Evolutionary conservation across 2,113 vertebrate genomes (phyloP).

Genomic region (Etia nguti): DNA sequence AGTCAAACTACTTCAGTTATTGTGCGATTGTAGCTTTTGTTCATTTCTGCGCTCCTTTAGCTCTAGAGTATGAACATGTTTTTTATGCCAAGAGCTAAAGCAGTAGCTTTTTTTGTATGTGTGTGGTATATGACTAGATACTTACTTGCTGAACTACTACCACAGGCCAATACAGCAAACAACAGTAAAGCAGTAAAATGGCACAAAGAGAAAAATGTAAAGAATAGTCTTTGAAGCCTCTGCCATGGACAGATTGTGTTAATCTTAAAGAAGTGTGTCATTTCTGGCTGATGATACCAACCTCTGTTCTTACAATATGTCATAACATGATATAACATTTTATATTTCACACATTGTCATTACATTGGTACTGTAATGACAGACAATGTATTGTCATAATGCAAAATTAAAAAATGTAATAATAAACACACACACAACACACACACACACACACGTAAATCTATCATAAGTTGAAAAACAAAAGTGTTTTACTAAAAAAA

Average conservation of each 20-base stretch:
- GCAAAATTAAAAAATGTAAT: not conserved
- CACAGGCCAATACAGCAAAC: not conserved
- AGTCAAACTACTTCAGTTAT: not conserved
- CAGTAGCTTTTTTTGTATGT: not conserved
- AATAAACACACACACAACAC: not conserved
- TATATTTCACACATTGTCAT: not conserved
- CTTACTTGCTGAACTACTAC: not conserved
- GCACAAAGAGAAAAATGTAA: not conserved
- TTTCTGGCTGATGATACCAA: not conserved
- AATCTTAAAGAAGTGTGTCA: not conserved
- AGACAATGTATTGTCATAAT: not conserved
- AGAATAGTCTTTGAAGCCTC: not conserved
- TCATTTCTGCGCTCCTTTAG: not conserved
- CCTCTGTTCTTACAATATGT: not conserved
- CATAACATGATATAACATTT: not conserved
- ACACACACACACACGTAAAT: not conserved
- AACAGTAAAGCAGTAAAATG: not conserved
- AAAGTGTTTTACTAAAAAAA: not conserved
- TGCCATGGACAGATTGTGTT: not conserved
- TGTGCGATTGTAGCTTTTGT: not conserved
- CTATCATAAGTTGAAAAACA: not conserved
- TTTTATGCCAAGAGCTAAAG: not conserved
- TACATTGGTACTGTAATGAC: not conserved
- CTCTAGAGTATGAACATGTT: not conserved
- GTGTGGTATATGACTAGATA: not conserved